These are phyloP conservation scores for Yponomeuta plumbellus DNA, from an alignment of 2,888 invertebrate genomes.

Conservation along the genomic window DNA sequence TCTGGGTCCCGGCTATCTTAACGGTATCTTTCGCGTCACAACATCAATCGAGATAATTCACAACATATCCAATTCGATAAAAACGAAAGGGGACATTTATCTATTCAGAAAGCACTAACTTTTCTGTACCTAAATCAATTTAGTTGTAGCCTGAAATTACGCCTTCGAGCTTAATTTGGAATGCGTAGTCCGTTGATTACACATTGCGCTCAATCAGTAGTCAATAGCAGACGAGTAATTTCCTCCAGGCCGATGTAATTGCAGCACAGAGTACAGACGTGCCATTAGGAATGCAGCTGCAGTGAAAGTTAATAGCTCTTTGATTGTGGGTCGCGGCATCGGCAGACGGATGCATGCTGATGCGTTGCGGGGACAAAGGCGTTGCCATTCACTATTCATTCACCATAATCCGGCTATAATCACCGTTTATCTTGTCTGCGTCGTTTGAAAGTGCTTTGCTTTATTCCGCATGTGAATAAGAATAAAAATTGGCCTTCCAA, in stretches of 20 bases:
- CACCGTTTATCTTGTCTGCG: background rate
- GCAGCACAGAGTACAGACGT: background rate
- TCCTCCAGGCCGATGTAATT: background rate
- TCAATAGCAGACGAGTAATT: background rate
- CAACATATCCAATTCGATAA: background rate
- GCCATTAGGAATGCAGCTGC: background rate
- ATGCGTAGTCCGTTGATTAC: background rate
- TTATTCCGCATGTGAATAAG: too few species aligned
- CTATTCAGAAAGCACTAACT: background rate
- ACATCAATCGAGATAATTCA: background rate
- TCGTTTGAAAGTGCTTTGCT: too few species aligned
- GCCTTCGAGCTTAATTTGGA: background rate
- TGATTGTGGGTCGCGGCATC: background rate
- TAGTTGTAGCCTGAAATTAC: background rate
- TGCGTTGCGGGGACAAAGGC: background rate
- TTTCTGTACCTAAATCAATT: background rate
- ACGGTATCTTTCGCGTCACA: background rate
- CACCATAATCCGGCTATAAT: background rate
- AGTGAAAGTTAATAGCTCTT: background rate
- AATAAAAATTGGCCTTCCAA: too few species aligned
- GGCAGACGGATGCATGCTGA: background rate
- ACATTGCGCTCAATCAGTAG: background rate
- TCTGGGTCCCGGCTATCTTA: background rate
- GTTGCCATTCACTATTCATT: background rate
- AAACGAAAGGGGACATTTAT: too few species aligned